Percentiles rank a stretch among this genome's conserved stretches.
Evolutionary conservation across 2,113 vertebrate species (phyloP).

Genomic region (Thamnaconus septentrionalis): DNA sequence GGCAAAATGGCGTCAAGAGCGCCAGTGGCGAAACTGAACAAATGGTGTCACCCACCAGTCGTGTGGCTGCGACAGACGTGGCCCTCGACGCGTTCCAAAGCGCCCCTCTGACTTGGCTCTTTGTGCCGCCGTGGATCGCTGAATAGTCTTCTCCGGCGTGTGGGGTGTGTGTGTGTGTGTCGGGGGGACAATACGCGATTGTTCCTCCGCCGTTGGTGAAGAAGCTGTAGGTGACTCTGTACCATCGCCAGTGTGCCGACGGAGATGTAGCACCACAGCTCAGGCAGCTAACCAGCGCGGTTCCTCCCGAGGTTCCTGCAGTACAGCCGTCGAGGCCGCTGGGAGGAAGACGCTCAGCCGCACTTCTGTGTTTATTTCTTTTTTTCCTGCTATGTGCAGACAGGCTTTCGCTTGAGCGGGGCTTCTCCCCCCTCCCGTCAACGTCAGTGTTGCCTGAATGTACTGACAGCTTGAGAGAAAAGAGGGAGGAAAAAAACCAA

Average conservation of each 20-base stretch:
- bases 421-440: too few relatives aligned
- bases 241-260: slow-evolving; percentile 68
- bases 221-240: slow-evolving; percentile 74
- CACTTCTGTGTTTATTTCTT: slow-evolving; percentile 5
- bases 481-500: slow-evolving; percentile 1
- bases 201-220: slow-evolving; percentile 66
- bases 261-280: too few relatives aligned
- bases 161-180: too few relatives aligned
- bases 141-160: slow-evolving; percentile 71
- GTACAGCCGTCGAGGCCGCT: slow-evolving; percentile 34
- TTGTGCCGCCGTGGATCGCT: slow-evolving; percentile 68
- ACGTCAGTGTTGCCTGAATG: slow-evolving; percentile 23
- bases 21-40: slow-evolving; percentile 44
- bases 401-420: not conserved
- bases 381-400: not conserved
- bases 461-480: slow-evolving; percentile 21
- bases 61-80: slow-evolving; percentile 54
- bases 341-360: slow-evolving; percentile 27
- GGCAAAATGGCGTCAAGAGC: slow-evolving; percentile 57
- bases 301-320: slow-evolving; percentile 31
- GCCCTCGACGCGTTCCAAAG: slow-evolving; percentile 49
- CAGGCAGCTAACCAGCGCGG: too few relatives aligned
- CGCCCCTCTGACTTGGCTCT: slow-evolving; percentile 64
- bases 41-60: slow-evolving; percentile 65
- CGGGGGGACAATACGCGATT: slow-evolving; percentile 74